These are phyloP conservation scores for Amaurobius ferox DNA, from an alignment of 2,888 invertebrate genomes.

Conservation along the genomic window DNA sequence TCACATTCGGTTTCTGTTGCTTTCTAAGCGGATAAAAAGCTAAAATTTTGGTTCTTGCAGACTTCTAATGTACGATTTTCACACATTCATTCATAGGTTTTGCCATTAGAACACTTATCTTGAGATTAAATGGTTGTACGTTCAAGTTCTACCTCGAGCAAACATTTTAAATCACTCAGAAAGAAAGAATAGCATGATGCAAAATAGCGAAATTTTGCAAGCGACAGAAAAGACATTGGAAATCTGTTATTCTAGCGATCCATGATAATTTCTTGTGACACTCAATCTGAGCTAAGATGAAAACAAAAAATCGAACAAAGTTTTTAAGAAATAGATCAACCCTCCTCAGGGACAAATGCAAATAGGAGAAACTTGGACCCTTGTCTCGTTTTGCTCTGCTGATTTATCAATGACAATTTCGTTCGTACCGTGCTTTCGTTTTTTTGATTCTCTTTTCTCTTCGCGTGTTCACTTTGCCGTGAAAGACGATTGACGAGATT, in stretches of 20 bases:
- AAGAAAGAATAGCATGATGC: too few species aligned
- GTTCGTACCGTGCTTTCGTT: conserved; percentile 23
- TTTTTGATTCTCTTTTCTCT: conserved; percentile 22
- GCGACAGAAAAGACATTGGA: too few species aligned
- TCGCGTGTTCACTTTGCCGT: conserved; percentile 27
- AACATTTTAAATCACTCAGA: too few species aligned
- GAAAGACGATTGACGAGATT: conserved; percentile 31
- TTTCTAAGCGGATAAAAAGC: too few species aligned
- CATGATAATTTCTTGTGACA: neutral
- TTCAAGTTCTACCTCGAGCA: too few species aligned
- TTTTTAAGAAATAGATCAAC: neutral
- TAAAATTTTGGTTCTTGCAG: too few species aligned
- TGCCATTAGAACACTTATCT: too few species aligned
- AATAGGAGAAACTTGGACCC: conserved; percentile 29
- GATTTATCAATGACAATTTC: conserved; percentile 67
- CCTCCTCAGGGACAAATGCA: conserved; percentile 35
- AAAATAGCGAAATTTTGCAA: too few species aligned
- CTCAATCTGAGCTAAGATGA: neutral
- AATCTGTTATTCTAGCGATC: neutral
- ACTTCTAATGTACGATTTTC: too few species aligned
- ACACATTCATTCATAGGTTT: too few species aligned
- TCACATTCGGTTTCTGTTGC: too few species aligned
- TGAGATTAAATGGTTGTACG: too few species aligned
- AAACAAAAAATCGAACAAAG: conserved; percentile 11
- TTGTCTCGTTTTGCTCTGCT: conserved; percentile 36